Evolutionary conservation across 2,113 vertebrate species (phyloP).

Genomic region (Gymnocephalus cernua): DNA sequence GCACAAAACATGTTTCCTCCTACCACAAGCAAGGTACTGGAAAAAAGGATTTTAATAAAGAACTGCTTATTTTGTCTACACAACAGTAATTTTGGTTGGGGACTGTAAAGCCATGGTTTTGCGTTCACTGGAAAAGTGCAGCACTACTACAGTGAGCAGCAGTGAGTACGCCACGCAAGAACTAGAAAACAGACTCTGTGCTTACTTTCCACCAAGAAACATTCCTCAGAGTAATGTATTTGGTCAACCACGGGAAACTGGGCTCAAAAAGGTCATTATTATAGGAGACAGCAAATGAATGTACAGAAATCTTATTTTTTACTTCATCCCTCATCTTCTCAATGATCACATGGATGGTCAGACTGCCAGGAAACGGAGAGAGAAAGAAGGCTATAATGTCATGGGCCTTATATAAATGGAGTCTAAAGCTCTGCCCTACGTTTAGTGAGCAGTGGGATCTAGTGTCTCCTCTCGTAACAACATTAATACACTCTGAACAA

Average conservation of each 20-base stretch:
- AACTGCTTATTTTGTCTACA: constrained; percentile 15
- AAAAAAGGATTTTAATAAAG: constrained; percentile 1
- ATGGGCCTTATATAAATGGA: not conserved
- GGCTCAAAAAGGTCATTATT: constrained; percentile 50
- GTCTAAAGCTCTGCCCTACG: not conserved
- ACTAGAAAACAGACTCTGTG: constrained; percentile 48
- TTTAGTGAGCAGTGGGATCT: not conserved
- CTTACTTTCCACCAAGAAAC: constrained; percentile 54
- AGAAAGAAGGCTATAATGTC: constrained; percentile 20
- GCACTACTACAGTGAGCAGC: constrained; percentile 2
- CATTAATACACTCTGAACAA: not conserved
- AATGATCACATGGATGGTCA: constrained; percentile 26
- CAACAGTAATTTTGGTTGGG: constrained; percentile 8
- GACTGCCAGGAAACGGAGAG: constrained; percentile 23
- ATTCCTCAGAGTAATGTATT: constrained; percentile 43
- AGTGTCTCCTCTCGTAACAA: not conserved
- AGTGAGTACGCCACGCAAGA: not conserved
- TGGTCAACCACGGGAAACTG: constrained; percentile 52
- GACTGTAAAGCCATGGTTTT: not conserved
- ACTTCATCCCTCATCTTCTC: constrained; percentile 9
- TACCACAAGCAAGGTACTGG: not conserved
- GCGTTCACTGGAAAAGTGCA: constrained; percentile 30
- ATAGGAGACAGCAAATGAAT: constrained; percentile 37
- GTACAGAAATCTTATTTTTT: constrained; percentile 26
- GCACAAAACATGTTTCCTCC: not conserved